Conservation (phyloP, 2,888 invertebrate genomes). For the Nomada hirtipes region DNA sequence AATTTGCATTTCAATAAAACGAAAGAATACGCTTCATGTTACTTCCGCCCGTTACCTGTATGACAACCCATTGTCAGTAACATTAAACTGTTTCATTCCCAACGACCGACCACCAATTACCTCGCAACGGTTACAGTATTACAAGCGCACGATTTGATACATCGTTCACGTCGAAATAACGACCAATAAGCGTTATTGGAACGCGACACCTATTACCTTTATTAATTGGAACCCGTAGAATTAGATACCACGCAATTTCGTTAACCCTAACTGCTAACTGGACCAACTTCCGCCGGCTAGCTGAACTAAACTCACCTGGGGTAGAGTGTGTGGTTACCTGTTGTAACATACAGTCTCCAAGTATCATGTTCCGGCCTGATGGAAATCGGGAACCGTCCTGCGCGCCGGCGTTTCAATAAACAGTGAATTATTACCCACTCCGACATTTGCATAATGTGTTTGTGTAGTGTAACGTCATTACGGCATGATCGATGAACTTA, state of each 20-base stretch:
- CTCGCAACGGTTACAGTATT: neutral
- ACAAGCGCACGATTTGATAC: neutral
- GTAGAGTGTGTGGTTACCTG: constrained; percentile 7
- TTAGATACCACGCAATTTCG: constrained; percentile 27
- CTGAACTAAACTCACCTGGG: constrained; percentile 39
- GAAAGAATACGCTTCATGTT: neutral
- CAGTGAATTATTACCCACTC: constrained; percentile 58
- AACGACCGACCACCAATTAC: neutral
- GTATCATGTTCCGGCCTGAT: constrained; percentile 43
- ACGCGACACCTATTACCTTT: constrained; percentile 1
- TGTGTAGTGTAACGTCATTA: constrained; percentile 40
- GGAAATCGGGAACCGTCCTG: constrained; percentile 43
- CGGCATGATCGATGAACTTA: constrained; percentile 52
- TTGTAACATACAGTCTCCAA: constrained; percentile 35
- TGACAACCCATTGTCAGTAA: neutral
- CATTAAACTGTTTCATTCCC: neutral
- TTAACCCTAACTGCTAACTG: constrained; percentile 22
- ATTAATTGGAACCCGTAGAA: constrained; percentile 15
- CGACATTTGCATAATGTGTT: constrained; percentile 59
- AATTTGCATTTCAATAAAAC: neutral
- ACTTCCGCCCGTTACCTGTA: neutral
- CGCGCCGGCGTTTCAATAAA: constrained; percentile 57
- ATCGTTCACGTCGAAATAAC: neutral
- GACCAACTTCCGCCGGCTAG: constrained; percentile 40
- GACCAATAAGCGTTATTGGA: neutral